These are phyloP conservation scores for Agrotis clavis DNA, from an alignment of 2,888 invertebrate species.

Conservation along the genomic window DNA sequence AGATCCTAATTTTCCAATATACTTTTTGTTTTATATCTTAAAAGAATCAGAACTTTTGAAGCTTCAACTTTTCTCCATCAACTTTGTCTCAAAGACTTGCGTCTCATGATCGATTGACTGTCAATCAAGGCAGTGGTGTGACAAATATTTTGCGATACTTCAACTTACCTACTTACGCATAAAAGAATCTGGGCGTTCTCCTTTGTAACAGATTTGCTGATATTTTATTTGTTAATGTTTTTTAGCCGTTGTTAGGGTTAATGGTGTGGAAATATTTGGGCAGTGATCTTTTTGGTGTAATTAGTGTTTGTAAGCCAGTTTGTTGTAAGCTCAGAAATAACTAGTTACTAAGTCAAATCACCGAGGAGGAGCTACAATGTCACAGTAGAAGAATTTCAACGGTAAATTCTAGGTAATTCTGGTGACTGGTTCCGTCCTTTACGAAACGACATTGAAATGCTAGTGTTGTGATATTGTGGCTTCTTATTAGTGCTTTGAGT, in stretches of 20 bases:
- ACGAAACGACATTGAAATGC: background rate
- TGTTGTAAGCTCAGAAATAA: no score
- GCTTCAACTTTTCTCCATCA: constrained; percentile 57
- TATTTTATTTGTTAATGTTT: constrained; percentile 26
- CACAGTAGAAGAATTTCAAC: background rate
- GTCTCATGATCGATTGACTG: constrained; percentile 68
- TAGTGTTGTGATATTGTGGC: background rate
- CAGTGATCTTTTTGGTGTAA: constrained; percentile 3
- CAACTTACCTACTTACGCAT: constrained; percentile 39
- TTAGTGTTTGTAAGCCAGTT: background rate
- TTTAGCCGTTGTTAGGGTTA: constrained; percentile 31
- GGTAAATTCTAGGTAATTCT: no score
- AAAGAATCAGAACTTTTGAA: constrained; percentile 60
- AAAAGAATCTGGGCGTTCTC: constrained; percentile 43
- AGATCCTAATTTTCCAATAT: constrained; percentile 32
- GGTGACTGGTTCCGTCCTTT: background rate
- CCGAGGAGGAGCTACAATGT: background rate
- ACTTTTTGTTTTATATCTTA: constrained; percentile 44
- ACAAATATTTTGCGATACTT: constrained; percentile 68
- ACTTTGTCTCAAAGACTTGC: constrained; percentile 65
- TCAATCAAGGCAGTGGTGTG: constrained; percentile 70
- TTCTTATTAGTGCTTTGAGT: background rate
- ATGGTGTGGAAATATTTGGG: constrained; percentile 45
- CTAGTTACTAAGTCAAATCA: no score
- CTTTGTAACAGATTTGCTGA: constrained; percentile 47